Percentiles rank a stretch among this genome's conserved stretches.
These are phyloP conservation scores for Pelagia noctiluca DNA, from an alignment of 30 jellyfish, hydroid and myxozoan genomes.

Conservation along the genomic window DNA sequence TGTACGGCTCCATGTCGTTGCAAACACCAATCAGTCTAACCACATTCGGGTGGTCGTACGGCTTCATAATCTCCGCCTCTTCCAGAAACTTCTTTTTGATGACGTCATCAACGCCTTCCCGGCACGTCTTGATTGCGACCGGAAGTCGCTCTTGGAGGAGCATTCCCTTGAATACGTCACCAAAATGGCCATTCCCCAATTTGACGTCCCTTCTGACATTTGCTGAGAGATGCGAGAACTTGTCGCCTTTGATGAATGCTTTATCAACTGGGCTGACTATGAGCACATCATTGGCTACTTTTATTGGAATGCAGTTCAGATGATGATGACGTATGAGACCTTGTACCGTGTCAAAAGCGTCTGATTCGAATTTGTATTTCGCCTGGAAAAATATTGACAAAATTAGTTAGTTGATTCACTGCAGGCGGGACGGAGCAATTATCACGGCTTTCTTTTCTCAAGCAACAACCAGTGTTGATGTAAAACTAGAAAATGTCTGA, in stretches of 20 bases:
- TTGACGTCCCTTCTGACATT: conserved; percentile 70
- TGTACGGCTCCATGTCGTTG: conserved; percentile 82
- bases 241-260: conserved; percentile 82
- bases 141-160: conserved; percentile 30
- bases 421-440: too few relatives aligned
- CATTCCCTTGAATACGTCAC: conserved; percentile 84
- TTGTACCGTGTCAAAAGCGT: conserved; percentile 57
- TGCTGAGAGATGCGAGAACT: conserved; percentile 49
- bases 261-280: conserved; percentile 72
- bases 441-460: too few relatives aligned
- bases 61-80: conserved; percentile 96
- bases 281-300: conserved; percentile 58
- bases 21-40: conserved; percentile 91
- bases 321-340: conserved; percentile 77
- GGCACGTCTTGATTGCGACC: conserved; percentile 90
- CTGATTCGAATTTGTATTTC: conserved; percentile 79
- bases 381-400: conserved; percentile 65
- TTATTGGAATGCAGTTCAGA: conserved; percentile 63
- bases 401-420: too few relatives aligned
- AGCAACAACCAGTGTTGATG: neutral
- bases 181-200: conserved; percentile 95
- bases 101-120: conserved; percentile 65
- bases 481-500: too few relatives aligned
- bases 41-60: conserved; percentile 89
- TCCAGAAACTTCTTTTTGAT: conserved; percentile 70